Evolutionary conservation across 2,797 vertebrate genomes (phyloP).

Genomic region (Urosaurus nigricauda): DNA sequence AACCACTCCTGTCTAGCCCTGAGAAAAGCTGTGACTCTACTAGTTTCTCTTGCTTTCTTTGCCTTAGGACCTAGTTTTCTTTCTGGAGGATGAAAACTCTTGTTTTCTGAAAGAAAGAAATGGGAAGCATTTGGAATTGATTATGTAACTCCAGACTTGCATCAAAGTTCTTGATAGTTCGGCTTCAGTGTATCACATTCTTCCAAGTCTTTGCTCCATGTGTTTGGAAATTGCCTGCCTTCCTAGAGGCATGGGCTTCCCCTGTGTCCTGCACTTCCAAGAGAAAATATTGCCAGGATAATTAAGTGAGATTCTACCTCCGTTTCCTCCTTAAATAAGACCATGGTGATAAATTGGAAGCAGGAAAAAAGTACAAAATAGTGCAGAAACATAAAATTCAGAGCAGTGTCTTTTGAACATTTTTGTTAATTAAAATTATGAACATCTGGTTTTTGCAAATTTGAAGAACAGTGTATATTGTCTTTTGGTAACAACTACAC

Average conservation of each 20-base stretch:
- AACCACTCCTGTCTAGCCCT: neutral
- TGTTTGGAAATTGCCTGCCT: too few species aligned
- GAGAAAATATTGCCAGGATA: rapidly evolving
- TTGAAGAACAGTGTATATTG: conserved; percentile 25
- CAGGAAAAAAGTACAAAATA: conserved; percentile 6
- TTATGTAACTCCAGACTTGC: too few species aligned
- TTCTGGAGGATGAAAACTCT: too few species aligned
- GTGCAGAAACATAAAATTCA: neutral
- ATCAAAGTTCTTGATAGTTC: too few species aligned
- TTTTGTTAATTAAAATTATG: neutral
- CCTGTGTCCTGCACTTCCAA: too few species aligned
- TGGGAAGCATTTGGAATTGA: too few species aligned
- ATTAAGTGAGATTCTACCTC: neutral
- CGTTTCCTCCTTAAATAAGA: conserved; percentile 20
- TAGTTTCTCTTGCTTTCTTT: neutral
- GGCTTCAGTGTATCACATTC: too few species aligned
- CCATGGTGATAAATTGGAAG: neutral
- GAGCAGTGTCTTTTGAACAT: neutral
- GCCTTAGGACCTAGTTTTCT: neutral
- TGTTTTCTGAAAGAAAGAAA: neutral
- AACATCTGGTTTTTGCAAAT: neutral
- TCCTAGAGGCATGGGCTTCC: too few species aligned
- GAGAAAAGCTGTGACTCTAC: neutral
- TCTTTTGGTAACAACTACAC: neutral
- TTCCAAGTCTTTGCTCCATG: too few species aligned